phyloP scores from a whole-genome alignment of 2,888 invertebrate species.

The Trichopria drosophilae region DNA sequence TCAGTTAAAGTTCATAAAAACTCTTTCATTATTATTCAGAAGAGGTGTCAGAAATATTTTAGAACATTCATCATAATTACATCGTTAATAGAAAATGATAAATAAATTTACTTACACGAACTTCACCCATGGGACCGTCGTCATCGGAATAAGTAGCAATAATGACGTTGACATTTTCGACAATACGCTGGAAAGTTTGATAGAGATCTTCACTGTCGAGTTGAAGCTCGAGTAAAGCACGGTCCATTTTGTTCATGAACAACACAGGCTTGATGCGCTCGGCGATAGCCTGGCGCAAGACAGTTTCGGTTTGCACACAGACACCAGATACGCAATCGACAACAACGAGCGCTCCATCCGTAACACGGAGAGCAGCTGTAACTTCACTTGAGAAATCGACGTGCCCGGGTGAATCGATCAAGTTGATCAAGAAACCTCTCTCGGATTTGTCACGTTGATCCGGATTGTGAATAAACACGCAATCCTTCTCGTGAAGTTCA shows the following conservation, averaged over 20 bases:
- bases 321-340: conserved; percentile 99
- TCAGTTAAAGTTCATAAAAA: not conserved
- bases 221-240: conserved; percentile 95
- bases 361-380: conserved; percentile 98
- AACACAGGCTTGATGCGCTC: conserved; percentile 99
- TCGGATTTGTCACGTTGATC: conserved; percentile 89
- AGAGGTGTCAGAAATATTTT: conserved; percentile 22
- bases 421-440: conserved; percentile 98
- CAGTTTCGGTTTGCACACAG: conserved; percentile 99
- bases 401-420: conserved; percentile 99
- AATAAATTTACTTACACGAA: conserved; percentile 70
- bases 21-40: conserved; percentile 28
- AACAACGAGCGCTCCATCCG: conserved; percentile 99
- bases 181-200: conserved; percentile 99
- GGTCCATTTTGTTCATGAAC: conserved; percentile 99
- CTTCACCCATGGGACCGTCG: conserved; percentile 98
- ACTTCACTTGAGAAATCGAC: conserved; percentile 99
- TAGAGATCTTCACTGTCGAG: conserved; percentile 95
- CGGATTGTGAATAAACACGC: conserved; percentile 86
- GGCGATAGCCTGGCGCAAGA: conserved; percentile 98
- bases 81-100: not conserved
- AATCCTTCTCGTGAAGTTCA: conserved; percentile 92
- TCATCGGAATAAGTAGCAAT: conserved; percentile 99
- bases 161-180: conserved; percentile 99
- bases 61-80: conserved; percentile 27